Evolutionary conservation across 2,888 invertebrate genomes (phyloP).

Genomic region (Petrolisthes cinctipes): DNA sequence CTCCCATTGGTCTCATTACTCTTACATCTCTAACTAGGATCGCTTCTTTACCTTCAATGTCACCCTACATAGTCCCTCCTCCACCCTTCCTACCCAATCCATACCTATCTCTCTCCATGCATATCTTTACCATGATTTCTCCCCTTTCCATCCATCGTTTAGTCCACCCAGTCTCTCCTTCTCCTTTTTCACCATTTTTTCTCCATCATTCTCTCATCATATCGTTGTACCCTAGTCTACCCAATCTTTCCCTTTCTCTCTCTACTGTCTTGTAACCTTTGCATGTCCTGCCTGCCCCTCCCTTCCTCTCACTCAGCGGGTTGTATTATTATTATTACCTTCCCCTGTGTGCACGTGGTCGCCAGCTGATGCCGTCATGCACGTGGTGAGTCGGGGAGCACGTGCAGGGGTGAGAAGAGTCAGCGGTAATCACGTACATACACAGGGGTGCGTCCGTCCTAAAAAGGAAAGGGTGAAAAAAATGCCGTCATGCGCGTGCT

Average conservation of each 20-base stretch:
- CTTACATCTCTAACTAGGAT: no score
- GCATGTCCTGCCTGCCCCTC: background rate
- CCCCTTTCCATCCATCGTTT: no score
- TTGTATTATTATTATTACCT: background rate
- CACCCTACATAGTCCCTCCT: no score
- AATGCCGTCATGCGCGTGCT: background rate
- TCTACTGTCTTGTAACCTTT: background rate
- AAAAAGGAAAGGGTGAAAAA: background rate
- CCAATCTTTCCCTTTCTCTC: background rate
- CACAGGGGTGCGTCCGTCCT: background rate
- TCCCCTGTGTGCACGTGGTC: background rate
- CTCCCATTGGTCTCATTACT: no score
- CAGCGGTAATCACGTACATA: background rate
- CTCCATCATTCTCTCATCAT: background rate
- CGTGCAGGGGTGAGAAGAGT: constrained; percentile 1
- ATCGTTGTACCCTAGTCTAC: background rate
- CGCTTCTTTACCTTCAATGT: no score
- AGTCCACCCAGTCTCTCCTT: background rate
- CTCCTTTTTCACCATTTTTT: background rate
- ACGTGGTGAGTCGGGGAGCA: background rate
- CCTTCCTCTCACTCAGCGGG: background rate
- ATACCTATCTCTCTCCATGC: no score
- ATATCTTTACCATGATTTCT: no score
- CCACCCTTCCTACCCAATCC: no score
- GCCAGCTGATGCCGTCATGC: background rate